These are phyloP conservation scores for Anas flavirostris DNA, from an alignment of 2,797 vertebrate genomes.

Conservation along the genomic window DNA sequence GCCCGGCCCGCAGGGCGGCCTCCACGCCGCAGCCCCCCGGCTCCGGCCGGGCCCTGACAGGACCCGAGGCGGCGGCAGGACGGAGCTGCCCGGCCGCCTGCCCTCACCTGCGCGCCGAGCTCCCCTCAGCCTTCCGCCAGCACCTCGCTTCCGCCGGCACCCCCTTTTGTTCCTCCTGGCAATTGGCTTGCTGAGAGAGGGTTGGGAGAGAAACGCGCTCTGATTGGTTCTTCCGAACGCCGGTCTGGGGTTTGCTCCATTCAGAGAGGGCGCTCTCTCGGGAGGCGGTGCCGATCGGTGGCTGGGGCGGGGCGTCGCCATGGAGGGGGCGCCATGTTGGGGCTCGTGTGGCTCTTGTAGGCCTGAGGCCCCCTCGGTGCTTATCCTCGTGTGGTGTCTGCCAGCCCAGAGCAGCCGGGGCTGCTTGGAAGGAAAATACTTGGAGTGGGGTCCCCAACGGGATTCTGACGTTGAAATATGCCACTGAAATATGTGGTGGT, in stretches of 20 bases:
- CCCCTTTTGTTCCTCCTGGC: fast-evolving
- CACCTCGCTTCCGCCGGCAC: neutral
- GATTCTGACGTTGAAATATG: no score
- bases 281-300: neutral
- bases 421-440: fast-evolving
- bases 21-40: fast-evolving
- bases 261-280: neutral
- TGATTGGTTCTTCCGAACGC: fast-evolving
- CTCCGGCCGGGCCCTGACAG: neutral
- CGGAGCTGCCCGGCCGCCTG: fast-evolving
- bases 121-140: fast-evolving
- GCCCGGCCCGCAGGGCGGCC: neutral
- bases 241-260: neutral
- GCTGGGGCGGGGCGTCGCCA: no score
- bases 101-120: neutral
- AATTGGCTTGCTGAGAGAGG: neutral
- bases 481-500: fast-evolving
- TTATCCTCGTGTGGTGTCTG: neutral
- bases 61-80: neutral
- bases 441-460: fast-evolving
- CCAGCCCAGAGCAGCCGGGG: neutral
- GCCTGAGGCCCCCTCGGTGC: fast-evolving
- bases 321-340: no score
- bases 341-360: neutral
- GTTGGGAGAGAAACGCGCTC: fast-evolving